Base-by-base conservation (phyloP, 1,140 invertebrate species). In the Drosophila triauraria region DNA sequence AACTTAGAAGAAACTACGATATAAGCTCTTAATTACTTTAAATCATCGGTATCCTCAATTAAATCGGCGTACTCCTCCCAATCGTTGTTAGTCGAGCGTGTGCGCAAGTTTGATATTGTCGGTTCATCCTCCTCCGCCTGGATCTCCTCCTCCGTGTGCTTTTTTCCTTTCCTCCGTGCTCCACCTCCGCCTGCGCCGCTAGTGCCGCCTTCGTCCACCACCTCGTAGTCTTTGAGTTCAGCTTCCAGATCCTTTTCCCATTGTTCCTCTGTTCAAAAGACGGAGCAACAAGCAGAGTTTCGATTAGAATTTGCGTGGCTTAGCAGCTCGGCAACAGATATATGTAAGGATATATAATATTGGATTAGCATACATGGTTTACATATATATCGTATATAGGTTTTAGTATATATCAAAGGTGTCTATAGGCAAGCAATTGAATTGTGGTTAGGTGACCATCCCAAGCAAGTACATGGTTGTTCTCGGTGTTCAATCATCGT, bases 201-300 rank as follows among this genome's bases (percentile, higher is more conserved):
- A 25, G 88, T 75, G 57, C 75, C 78, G 43, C 92, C 88, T 70
- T 94, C 94, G 67, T 95, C 95, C 9, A 98, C 96, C 62, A 98
- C 96, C 93, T 98, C 97, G 93, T 97, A 98, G 92, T 98, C 97
- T 93, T 98, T 97, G 74, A 98, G 94, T 94, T 98, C 97, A 53
- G 97, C 96, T 93, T 98, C 97, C 90, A 98, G 94, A 93, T 98
- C 97, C 88, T 97, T 96, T 94, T 98, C 97, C 97, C 97, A 98
- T 94, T 98, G 97, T 94, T 98, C 97, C 95, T 97, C 96, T 95
- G 93, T 58, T n/a, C 76, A 68, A 86, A 79, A 67, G 82, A 78
- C 30, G 48, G 50, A 67, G 42, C 57, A 54, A 58, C 32, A 65
- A 57, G 60, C 77, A 63, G 43, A 70, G 25, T 47, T 30, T 50